Evolutionary conservation across 2,113 vertebrate species (phyloP), one percentile per base, ranked within the genome.

Genomic region (Nibea coibor): DNA sequence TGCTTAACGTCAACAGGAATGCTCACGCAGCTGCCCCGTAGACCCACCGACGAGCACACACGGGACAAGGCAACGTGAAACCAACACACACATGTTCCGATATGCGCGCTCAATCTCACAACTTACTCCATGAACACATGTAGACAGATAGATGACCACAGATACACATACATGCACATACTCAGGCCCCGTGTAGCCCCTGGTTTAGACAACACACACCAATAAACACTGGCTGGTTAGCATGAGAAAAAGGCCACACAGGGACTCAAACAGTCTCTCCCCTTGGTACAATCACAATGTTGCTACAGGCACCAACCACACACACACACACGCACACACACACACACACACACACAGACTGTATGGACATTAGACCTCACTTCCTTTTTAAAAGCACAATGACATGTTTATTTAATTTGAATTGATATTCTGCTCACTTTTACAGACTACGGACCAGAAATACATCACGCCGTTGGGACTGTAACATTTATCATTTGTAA

Each of bases 1-100:
- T 93, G 93, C 91, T 93, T 93, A 92, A 94, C 88, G 80, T 95
- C 95, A 95, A 95, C 93, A 93, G 92, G 93, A 95, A 94, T 92
- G 91, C 92, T 94, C 93, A 89, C 74, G 80, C 93, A 94, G 93
- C 93, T 92, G 93, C 93, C 89, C 84, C 28, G 14, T 82, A 77
- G 75, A 88, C 82, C 83, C 87, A 80, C 85, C 53, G 64, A 81
- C 67, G n/a, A 85, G 82, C 82, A 51, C 84, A 80, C 78, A 47
- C 70, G 71, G 53, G 48, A 88, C 80, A 43, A 26, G 48, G 72
- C 70, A 20, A 61, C 22, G 47, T 15, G 64, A 67, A 68, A 53
- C 66, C 43, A 72, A 68, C 61, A 83, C 67, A 57, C 51, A 65
- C 59, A 61, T 0, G 1, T 76, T 69, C 56, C 48, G 20, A 83